Evolutionary conservation across 2,888 invertebrate genomes (phyloP), one percentile per base, ranked within the genome.

Genomic region (Lacanobia oleracea): DNA sequence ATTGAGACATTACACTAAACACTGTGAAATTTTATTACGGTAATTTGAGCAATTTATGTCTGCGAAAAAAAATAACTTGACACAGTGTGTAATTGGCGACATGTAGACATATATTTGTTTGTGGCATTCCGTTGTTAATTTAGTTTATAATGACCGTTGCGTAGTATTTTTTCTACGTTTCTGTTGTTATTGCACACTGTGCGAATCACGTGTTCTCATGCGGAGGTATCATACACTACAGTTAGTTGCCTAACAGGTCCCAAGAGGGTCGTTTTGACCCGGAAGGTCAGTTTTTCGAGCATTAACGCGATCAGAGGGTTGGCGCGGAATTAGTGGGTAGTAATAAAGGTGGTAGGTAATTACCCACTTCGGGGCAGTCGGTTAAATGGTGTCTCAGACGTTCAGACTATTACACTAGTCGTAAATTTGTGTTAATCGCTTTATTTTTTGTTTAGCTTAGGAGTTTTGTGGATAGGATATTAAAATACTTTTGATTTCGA

Each of bases 261-360:
- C 94, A 45, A 27, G 91, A 86, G 94, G 90, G 91, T 92, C 90
- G 90, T 94, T 94, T 89, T 67, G 90, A 86, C 91, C 91, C 91
- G 89, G 91, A 90, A 93, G 95, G 95, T 94, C 95, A 95, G 95
- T 96, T 95, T 94, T 95, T 95, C 93, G 94, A 86, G 91, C 94
- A 94, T 95, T 96, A 95, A 91, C 91, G 91, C 91, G 91, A 92
- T 93, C 93, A 92, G 92, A 91, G 94, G 94, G 93, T 91, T 88
- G 90, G 86, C 77, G 85, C 83, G 87, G 93, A 93, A 94, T 94
- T 94, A 94, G 92, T 88, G 86, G 87, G 84, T 61, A 86, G 92
- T 88, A 89, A 93, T 95, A 94, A 95, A 94, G 93, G 94, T 94
- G 91, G 83, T 84, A 82, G 85, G 82, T 95, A 95, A 95, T 95